These are phyloP conservation scores for Caenorhabditis panamensis DNA, from an alignment of 2,888 invertebrate genomes.

Conservation along the genomic window DNA sequence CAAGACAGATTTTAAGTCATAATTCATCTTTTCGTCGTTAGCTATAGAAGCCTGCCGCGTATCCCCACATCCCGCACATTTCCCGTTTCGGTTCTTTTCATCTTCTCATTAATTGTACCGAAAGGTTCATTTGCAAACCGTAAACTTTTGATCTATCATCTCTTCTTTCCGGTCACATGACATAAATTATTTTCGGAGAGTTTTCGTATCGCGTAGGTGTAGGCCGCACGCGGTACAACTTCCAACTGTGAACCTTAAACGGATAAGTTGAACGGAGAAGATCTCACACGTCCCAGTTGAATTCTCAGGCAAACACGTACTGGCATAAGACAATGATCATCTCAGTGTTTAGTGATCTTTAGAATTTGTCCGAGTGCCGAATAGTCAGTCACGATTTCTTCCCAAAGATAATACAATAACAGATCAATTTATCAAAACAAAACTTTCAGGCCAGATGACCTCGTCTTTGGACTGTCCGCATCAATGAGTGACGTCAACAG, in stretches of 20 bases:
- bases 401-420: too few species aligned
- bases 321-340: constrained; percentile 26
- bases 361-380: constrained; percentile 14
- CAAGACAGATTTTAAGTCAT: not conserved
- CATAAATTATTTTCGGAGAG: constrained; percentile 37
- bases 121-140: constrained; percentile 12
- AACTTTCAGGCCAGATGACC: constrained; percentile 39
- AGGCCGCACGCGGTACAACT: constrained; percentile 12
- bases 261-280: constrained; percentile 17
- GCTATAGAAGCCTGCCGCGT: too few species aligned
- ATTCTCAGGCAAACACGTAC: constrained; percentile 10
- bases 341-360: constrained; percentile 15
- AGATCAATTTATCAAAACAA: too few species aligned
- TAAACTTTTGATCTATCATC: constrained; percentile 50
- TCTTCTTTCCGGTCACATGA: constrained; percentile 54
- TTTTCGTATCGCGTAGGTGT: not conserved
- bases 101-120: constrained; percentile 12
- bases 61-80: not conserved
- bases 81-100: constrained; percentile 4
- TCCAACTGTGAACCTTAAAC: constrained; percentile 29
- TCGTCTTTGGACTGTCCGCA: constrained; percentile 47
- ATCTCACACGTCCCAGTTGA: constrained; percentile 25
- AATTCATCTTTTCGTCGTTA: not conserved
- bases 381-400: constrained; percentile 47
- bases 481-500: constrained; percentile 41